phyloP scores from a whole-genome alignment of 2,888 invertebrate genomes.

The Eristalis pertinax region DNA sequence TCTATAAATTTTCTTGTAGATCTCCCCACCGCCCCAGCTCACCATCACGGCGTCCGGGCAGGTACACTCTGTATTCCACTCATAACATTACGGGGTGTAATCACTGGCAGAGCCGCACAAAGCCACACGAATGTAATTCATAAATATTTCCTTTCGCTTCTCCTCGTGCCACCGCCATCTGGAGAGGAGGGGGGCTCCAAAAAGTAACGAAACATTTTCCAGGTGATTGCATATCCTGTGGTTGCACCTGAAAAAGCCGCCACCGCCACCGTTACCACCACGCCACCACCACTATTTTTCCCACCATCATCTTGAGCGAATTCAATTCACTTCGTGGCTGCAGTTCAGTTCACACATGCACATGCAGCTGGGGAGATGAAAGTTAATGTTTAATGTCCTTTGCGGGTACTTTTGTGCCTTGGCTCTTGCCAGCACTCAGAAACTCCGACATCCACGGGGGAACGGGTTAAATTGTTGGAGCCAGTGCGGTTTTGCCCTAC shows the following conservation, averaged over 20 bases:
- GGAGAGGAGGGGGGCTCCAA: neutral
- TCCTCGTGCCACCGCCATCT: neutral
- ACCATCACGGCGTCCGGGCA: neutral
- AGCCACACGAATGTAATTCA: slow-evolving; percentile 68
- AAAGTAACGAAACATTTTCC: slow-evolving; percentile 66
- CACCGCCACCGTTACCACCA: neutral
- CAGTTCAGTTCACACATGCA: slow-evolving; percentile 6
- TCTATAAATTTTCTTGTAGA: slow-evolving; percentile 56
- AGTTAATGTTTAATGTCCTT: slow-evolving; percentile 70
- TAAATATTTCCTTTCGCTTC: slow-evolving; percentile 53
- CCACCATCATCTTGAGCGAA: slow-evolving; percentile 8
- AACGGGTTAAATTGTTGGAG: slow-evolving; percentile 59
- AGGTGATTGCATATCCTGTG: slow-evolving; percentile 70
- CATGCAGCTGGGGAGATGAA: slow-evolving; percentile 25
- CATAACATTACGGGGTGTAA: slow-evolving; percentile 68
- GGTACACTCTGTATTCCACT: slow-evolving; percentile 31
- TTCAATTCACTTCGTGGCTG: slow-evolving; percentile 65
- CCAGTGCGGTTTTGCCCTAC: slow-evolving; percentile 53
- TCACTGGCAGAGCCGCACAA: slow-evolving; percentile 55
- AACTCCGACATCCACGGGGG: slow-evolving; percentile 10
- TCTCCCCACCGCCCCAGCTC: neutral
- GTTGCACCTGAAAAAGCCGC: slow-evolving; percentile 8
- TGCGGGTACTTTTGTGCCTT: slow-evolving; percentile 43
- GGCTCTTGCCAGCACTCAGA: slow-evolving; percentile 40
- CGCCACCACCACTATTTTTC: neutral